phyloP scores from a whole-genome alignment of 2,113 vertebrate genomes.

The Haliaeetus leucogaster region DNA sequence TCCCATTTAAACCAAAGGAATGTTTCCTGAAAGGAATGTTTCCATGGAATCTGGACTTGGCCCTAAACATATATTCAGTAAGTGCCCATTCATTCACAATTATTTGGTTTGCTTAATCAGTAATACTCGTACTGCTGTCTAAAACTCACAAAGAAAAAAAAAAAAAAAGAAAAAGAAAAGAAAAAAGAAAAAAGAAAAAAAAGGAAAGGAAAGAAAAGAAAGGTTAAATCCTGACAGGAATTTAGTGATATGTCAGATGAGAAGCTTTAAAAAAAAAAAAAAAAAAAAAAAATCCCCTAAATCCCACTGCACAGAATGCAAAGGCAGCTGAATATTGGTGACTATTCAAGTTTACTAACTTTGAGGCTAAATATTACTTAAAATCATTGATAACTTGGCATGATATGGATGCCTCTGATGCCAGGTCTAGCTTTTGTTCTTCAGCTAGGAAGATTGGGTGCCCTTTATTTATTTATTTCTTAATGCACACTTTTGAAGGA shows the following conservation, averaged over 20 bases:
- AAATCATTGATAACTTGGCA: conserved; percentile 28
- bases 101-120: neutral
- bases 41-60: neutral
- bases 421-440: neutral
- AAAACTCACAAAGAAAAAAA: neutral
- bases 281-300: no score
- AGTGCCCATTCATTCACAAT: neutral
- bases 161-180: no score
- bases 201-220: no score
- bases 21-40: neutral
- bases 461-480: neutral
- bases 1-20: neutral
- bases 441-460: neutral
- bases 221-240: neutral
- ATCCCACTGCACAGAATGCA: neutral
- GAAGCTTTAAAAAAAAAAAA: neutral
- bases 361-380: conserved; percentile 6
- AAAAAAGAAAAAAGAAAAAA: no score
- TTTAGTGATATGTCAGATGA: neutral
- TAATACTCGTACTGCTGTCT: neutral
- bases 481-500: neutral
- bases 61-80: neutral
- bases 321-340: conserved; percentile 18
- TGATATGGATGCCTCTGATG: neutral
- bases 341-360: conserved; percentile 22